Base-by-base conservation (phyloP, 2,888 invertebrate genomes). In the Thyatira batis region DNA sequence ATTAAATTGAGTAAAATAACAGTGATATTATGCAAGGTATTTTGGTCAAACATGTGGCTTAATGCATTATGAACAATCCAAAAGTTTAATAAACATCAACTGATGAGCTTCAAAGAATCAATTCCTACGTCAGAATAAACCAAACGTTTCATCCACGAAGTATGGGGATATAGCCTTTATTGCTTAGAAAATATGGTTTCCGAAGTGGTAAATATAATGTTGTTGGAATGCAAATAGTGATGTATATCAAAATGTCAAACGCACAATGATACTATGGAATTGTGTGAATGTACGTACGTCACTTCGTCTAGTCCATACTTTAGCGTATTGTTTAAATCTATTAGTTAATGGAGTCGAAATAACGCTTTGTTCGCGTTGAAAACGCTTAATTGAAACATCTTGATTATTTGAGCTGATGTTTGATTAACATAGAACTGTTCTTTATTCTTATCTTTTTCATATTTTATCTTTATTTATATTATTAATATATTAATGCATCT, bases 221-320 rank as follows among this genome's bases (percentile, higher is more conserved):
- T 57, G 69, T 69, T 63, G 66, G 69, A 71, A 72, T 71, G 71
- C 56, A 25, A 52, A 65, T 64, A 73, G 69, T 75, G 78, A 77
- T 73, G 78, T 69, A 64, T 65, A 9, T 65, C 55, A 61, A 72
- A 71, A 75, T 78, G 77, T 76, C 76, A 78, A 70, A 72, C 58
- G 58, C 54, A 67, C 68, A 70, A 72, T 70, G 75, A 61, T 73
- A 69, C 69, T 65, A 65, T 68, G 67, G 61, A 72, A 52, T 49
- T 43, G 52, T 44, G 48, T 48, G 49, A 9, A 46, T 23, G 45
- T 23, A 45, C 11, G 23, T 68, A 68, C 74, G 68, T 67, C 55
- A 62, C 65, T 68, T 65, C 65, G 66, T 62, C 52, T 59, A 65
- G 61, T 4, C 65, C 67, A 69, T 66, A 66, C 48, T 61, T 60